phyloP scores from a whole-genome alignment of 2,113 vertebrate genomes.

The Perca schrenkii region DNA sequence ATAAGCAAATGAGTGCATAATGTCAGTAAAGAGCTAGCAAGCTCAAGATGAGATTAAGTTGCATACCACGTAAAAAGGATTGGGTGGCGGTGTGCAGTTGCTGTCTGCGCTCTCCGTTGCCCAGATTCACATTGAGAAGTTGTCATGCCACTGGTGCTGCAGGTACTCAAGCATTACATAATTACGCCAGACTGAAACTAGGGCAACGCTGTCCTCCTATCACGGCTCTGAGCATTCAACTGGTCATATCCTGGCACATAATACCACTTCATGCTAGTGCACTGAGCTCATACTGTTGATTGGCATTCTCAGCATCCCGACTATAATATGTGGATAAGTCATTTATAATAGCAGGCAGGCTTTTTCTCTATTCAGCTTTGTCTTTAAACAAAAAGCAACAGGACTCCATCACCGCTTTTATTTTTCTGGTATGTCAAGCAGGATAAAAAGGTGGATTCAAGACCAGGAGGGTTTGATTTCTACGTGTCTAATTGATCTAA shows the following conservation, averaged over 20 bases:
- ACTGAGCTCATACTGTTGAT: slow-evolving; percentile 21
- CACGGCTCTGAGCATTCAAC: slow-evolving; percentile 55
- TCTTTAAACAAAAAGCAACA: slow-evolving; percentile 33
- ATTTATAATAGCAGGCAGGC: slow-evolving; percentile 12
- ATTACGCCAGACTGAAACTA: slow-evolving; percentile 77
- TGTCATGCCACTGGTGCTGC: slow-evolving; percentile 70
- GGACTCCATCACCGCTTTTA: slow-evolving; percentile 6
- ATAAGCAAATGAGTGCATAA: slow-evolving; percentile 24
- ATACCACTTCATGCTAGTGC: slow-evolving; percentile 48
- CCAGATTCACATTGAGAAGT: slow-evolving; percentile 67
- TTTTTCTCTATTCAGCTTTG: slow-evolving; percentile 22
- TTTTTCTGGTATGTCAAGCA: background rate
- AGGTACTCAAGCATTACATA: slow-evolving; percentile 80
- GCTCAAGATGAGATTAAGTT: slow-evolving; percentile 50
- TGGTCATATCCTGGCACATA: slow-evolving; percentile 59
- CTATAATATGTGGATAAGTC: slow-evolving; percentile 22
- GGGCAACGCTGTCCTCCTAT: slow-evolving; percentile 71
- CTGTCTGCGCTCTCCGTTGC: slow-evolving; percentile 41
- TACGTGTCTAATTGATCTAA: slow-evolving; percentile 2
- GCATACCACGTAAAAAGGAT: slow-evolving; percentile 24
- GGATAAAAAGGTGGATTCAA: background rate
- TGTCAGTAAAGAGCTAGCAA: background rate
- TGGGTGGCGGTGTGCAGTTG: slow-evolving; percentile 49
- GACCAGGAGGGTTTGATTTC: background rate
- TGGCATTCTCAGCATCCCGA: slow-evolving; percentile 28